phyloP scores from a whole-genome alignment of 2,888 invertebrate species.

The Patella depressa region DNA sequence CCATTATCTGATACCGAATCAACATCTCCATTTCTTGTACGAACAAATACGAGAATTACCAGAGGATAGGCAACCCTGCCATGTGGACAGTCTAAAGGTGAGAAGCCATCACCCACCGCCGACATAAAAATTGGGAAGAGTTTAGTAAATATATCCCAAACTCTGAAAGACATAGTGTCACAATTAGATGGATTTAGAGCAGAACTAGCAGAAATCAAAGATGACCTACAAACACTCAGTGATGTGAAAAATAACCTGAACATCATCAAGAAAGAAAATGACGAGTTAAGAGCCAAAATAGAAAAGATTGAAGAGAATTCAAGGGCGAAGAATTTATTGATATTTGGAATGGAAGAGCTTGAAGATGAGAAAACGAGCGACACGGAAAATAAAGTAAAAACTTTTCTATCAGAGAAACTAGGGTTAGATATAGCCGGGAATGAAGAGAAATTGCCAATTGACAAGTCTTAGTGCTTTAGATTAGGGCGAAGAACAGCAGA shows the following conservation, averaged over 20 bases:
- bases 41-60: neutral
- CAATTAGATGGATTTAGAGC: neutral
- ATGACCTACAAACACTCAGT: neutral
- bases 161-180: neutral
- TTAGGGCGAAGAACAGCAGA: neutral
- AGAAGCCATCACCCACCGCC: neutral
- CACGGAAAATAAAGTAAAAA: neutral
- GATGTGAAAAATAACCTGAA: neutral
- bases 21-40: neutral
- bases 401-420: neutral
- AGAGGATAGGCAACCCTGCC: neutral
- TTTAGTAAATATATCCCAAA: neutral
- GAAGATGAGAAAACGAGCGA: neutral
- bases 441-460: conserved; percentile 4
- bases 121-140: neutral
- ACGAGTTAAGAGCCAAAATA: too few relatives aligned
- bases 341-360: neutral
- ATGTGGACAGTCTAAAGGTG: neutral
- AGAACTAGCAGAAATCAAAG: neutral
- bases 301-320: neutral
- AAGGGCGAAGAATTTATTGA: neutral
- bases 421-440: neutral
- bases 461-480: neutral
- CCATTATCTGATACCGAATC: neutral
- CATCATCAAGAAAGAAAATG: neutral